A percentile compares a stretch with the other conserved stretches of the same genome.
phyloP scores from a whole-genome alignment of 2,113 vertebrate genomes.

The Phalacrocorax brasilianus region DNA sequence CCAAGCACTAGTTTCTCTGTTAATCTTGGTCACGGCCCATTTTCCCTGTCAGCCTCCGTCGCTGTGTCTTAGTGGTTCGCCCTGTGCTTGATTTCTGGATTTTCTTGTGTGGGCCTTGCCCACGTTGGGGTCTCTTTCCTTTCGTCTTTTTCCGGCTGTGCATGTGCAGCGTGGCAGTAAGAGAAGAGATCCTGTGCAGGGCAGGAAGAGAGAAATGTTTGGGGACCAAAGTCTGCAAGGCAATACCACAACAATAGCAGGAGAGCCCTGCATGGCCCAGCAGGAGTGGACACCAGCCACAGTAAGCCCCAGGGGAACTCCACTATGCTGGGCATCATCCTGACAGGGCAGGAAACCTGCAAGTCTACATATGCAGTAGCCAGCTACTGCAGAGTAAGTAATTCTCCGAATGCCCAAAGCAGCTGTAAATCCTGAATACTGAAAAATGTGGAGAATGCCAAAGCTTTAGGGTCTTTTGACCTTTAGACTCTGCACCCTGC shows the following conservation, averaged over 20 bases:
- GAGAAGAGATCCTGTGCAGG: constrained; percentile 83
- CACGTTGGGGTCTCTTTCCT: constrained; percentile 62
- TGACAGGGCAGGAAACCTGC: not conserved
- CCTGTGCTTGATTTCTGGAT: constrained; percentile 57
- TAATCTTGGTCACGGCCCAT: constrained; percentile 58
- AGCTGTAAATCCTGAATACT: not conserved
- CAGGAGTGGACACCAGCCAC: not conserved
- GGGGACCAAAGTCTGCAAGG: not conserved
- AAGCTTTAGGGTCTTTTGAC: not conserved
- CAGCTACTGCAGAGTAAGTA: not conserved
- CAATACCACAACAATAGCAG: not conserved
- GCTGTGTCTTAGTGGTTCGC: constrained; percentile 83
- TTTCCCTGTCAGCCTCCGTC: constrained; percentile 83
- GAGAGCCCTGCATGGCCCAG: not conserved
- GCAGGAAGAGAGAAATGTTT: not conserved
- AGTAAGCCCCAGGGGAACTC: not conserved
- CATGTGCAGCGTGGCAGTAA: constrained; percentile 82
- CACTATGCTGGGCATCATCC: not conserved
- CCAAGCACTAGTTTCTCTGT: not conserved
- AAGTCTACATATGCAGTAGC: not conserved
- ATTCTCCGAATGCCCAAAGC: not conserved
- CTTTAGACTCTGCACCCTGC: not conserved
- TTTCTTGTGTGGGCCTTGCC: constrained; percentile 68
- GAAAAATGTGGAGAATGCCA: not conserved
- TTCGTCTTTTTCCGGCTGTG: constrained; percentile 79